A percentile compares a stretch with the other conserved stretches of the same genome.
phyloP scores from a whole-genome alignment of 2,797 vertebrate genomes.

The Chloroceryle amazona region DNA sequence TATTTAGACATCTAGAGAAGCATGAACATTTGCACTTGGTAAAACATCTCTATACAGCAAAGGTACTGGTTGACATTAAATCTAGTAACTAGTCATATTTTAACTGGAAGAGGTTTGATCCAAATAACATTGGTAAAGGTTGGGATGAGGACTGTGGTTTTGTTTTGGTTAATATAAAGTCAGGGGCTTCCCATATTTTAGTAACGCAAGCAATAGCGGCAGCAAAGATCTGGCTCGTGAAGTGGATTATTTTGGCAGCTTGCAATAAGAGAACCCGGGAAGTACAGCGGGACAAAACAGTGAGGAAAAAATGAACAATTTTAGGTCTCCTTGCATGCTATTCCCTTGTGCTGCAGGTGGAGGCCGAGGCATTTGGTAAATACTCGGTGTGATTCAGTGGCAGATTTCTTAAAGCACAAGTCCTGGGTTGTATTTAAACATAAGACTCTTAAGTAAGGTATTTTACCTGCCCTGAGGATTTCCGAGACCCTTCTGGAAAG shows the following conservation, averaged over 20 bases:
- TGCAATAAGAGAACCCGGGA: neutral
- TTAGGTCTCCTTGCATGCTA: neutral
- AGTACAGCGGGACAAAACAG: neutral
- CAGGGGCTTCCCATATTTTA: neutral
- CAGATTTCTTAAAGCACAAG: neutral
- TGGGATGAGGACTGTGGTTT: neutral
- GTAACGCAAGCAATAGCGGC: neutral
- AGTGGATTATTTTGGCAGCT: neutral
- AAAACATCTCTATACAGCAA: neutral
- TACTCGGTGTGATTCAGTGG: neutral
- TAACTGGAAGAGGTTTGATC: neutral
- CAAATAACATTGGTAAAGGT: neutral
- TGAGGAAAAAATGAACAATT: neutral
- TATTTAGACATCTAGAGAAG: neutral
- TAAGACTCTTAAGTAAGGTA: neutral
- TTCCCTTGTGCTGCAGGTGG: neutral
- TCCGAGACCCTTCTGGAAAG: neutral
- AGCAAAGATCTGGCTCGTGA: neutral
- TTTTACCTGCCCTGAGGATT: neutral
- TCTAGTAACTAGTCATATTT: neutral
- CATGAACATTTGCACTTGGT: neutral
- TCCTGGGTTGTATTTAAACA: neutral
- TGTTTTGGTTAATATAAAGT: neutral
- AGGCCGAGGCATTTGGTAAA: neutral
- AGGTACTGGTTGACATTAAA: neutral